phyloP scores from a whole-genome alignment of 2,888 invertebrate species.

The Oligia fasciuncula region DNA sequence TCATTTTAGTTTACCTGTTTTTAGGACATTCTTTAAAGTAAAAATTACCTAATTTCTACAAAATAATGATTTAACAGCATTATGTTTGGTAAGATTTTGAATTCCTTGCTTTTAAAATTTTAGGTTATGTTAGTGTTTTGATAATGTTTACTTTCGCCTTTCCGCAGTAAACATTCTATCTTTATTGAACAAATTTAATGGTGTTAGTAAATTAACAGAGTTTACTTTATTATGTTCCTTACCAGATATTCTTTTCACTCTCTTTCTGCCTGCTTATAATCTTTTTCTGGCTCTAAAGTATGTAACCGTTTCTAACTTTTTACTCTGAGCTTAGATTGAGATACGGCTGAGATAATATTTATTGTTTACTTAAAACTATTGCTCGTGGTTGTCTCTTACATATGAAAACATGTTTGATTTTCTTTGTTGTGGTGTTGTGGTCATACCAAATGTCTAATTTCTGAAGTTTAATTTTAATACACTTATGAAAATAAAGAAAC shows the following conservation, averaged over 20 bases:
- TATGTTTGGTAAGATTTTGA: conserved; percentile 48
- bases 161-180: not conserved
- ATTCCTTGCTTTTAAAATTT: conserved; percentile 12
- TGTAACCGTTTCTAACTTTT: not conserved
- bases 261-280: not conserved
- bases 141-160: conserved; percentile 15
- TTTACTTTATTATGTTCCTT: not conserved
- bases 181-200: not conserved
- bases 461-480: not conserved
- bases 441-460: not conserved
- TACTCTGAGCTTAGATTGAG: not conserved
- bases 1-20: conserved; percentile 22
- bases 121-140: conserved; percentile 65
- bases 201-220: not conserved
- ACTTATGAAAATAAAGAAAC: too few species aligned
- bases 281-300: not conserved
- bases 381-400: not conserved
- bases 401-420: not conserved
- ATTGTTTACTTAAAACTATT: not conserved
- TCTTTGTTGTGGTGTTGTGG: not conserved
- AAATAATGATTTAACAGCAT: not conserved
- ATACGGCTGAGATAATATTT: not conserved
- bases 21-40: not conserved
- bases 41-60: not conserved
- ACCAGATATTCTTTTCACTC: not conserved